Evolutionary conservation across 2,113 vertebrate genomes (phyloP).

Genomic region (Mirza zaza): DNA sequence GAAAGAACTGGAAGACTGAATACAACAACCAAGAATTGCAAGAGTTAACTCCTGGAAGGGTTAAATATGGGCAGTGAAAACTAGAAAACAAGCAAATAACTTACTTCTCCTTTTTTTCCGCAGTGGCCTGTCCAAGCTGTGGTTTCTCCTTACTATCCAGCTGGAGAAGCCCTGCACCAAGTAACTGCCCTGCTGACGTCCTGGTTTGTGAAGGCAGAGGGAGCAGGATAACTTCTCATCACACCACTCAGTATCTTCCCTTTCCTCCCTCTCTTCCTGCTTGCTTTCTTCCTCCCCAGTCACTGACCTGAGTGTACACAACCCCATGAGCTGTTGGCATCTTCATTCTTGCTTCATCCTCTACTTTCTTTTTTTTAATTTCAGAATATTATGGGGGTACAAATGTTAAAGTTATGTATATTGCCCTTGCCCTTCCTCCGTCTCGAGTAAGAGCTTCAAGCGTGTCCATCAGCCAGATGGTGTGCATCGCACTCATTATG

Average conservation of each 20-base stretch:
- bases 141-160: background rate
- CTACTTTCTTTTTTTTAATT: background rate
- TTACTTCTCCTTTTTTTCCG: background rate
- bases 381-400: too few species aligned
- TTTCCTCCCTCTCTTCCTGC: background rate
- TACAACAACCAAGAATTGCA: background rate
- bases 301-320: background rate
- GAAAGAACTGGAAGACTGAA: background rate
- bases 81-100: background rate
- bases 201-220: background rate
- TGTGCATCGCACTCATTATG: too few species aligned
- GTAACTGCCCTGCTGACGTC: background rate
- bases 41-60: background rate
- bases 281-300: background rate
- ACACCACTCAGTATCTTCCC: background rate
- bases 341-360: background rate
- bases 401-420: too few species aligned
- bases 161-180: background rate
- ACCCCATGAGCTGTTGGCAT: background rate
- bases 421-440: too few species aligned
- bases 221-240: fast-evolving
- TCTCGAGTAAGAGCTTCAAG: too few species aligned
- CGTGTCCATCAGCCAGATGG: too few species aligned
- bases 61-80: background rate
- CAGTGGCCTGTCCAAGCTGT: too few species aligned